Evolutionary conservation across 1,140 invertebrate species (phyloP), one percentile per base, ranked within the genome.

Genomic region (Chrysoperla carnea): DNA sequence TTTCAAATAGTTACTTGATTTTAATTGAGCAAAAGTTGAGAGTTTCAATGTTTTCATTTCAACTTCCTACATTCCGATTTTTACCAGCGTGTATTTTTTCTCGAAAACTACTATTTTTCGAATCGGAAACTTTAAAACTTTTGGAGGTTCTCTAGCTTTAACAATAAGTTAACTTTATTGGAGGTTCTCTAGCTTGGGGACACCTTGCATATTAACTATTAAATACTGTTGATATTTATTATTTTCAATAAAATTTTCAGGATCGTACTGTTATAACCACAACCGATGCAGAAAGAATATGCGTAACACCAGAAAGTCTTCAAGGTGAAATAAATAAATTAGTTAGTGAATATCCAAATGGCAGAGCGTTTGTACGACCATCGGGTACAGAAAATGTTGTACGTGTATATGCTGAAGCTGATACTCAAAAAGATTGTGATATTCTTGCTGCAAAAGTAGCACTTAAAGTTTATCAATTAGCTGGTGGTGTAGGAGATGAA

Each of bases 361-460:
- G 80, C 1, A 66, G 93, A 44, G 69, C 88, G 11, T 98, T 98
- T 69, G 87, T 95, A 0, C 72, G 94, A 45, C 85, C 95, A 1
- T 98, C 93, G 0, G 95, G 95, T 33, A 99, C 96, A 15, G 96
- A 99, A 68, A 89, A 98, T 63, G 68, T 97, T 27, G 85, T 99
- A 2, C 69, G 96, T 44, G 78, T 99, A 0, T 99, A 98, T 67
- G 88, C 92, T 0, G 95, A 99, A 68, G 90, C 91, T 6, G 72
- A 81, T 27, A 84, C 81, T 2, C 70, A 78, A 55, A 60, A 70
- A 54, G 69, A 79, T 33, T 74, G 79, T 8, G 74, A 90, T 44
- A 69, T 69, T 55, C 60, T 96, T 38, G 80, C 80, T 6, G 60
- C 73, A 27, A 74, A 89, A 62, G 82, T 95, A 6, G 73, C 79